These are phyloP conservation scores for Isotomurus palustris DNA, from an alignment of 2,888 invertebrate genomes.

Conservation along the genomic window DNA sequence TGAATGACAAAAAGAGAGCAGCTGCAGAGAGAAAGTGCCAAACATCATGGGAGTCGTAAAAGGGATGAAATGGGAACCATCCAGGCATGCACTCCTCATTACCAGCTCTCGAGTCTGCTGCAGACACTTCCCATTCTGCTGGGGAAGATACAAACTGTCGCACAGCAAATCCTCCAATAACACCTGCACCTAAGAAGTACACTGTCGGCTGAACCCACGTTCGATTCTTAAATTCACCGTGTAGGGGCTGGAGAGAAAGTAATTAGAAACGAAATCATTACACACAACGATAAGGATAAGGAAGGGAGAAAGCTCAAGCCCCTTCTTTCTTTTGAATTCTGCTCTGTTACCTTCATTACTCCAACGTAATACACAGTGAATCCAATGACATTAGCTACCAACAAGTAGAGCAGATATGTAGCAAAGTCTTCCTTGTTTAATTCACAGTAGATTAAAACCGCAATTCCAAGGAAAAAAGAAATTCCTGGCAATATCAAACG, in stretches of 20 bases:
- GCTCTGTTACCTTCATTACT: constrained; percentile 65
- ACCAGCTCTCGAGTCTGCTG: constrained; percentile 38
- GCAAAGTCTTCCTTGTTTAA: constrained; percentile 61
- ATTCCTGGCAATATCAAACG: constrained; percentile 35
- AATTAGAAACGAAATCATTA: not conserved
- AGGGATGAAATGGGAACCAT: constrained; percentile 41
- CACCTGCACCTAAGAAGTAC: constrained; percentile 33
- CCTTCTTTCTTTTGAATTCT: not conserved
- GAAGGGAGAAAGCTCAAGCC: too few species aligned
- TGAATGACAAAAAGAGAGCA: constrained; percentile 53
- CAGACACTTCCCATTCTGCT: constrained; percentile 40
- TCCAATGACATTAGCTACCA: constrained; percentile 75
- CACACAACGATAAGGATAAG: not conserved
- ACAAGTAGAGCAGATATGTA: constrained; percentile 68
- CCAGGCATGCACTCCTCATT: constrained; percentile 36
- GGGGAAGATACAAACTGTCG: constrained; percentile 37
- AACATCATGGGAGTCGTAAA: constrained; percentile 53
- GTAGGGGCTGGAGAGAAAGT: constrained; percentile 32
- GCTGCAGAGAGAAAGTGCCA: constrained; percentile 56
- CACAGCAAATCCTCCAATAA: constrained; percentile 39
- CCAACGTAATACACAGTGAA: constrained; percentile 72
- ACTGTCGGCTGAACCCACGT: constrained; percentile 42
- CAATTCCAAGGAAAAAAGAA: constrained; percentile 32
- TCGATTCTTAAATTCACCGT: constrained; percentile 43
- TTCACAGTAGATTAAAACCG: constrained; percentile 37